Base-by-base conservation (phyloP, 2,113 vertebrate species). In the Platichthys flesus region DNA sequence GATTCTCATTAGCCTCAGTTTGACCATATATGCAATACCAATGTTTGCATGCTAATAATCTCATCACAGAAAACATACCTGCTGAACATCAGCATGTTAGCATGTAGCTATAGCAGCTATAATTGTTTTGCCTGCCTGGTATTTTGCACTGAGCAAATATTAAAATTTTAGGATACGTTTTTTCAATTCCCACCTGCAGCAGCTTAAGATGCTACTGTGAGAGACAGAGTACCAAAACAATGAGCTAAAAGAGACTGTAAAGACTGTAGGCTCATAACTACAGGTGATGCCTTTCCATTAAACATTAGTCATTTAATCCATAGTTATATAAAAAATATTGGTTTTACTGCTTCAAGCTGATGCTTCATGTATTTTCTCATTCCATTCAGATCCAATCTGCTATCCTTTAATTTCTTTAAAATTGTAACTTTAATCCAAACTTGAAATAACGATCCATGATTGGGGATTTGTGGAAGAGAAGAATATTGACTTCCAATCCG, bases 401-500 rank as follows among this genome's bases (percentile, higher is more conserved):
- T 78, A 67, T 84, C 60, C 54, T 51, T 7, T 73, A 75, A 79
- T 81, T 87, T 76, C 59, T 71, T 72, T 77, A 45, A 45, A 73
- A 85, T 12, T 15, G 14, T 89, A 23, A 85, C 63, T 67, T 84
- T 18, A 61, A 13, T n/a, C 26, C 14, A 57, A 28, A 26, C 15
- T 26, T 14, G 2, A 59, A 31, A n/a, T 9, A 35, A n/a, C 15
- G 20, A 91, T 85, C 78, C 79, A 70, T 62, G 78, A 89, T 91
- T 89, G 83, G 74, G 58, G 69, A 87, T 88, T 87, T 84, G 63
- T 75, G 75, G 45, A 55, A 71, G 76, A 70, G 69, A 68, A 71
- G 45, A 76, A 78, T 78, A 88, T 88, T 81, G 68, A 76, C 54
- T 64, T 56, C 35, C 90, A 91, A 93, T 92, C 85, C 89, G 87